Percentiles rank a stretch among this genome's conserved stretches.
phyloP scores from a whole-genome alignment of 2,888 invertebrate genomes.

The Lepidonotus clava region DNA sequence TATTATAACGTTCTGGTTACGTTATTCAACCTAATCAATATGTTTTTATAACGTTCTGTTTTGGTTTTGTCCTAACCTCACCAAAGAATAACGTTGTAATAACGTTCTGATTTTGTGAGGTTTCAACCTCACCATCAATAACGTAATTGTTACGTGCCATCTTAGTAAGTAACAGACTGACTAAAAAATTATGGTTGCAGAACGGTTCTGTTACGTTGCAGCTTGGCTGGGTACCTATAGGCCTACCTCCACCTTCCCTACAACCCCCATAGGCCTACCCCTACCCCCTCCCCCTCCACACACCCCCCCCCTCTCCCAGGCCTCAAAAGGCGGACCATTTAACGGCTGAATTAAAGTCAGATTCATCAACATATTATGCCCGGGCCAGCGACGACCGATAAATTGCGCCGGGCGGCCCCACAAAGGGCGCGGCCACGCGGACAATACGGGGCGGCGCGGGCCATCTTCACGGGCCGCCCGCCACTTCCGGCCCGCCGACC shows the following conservation, averaged over 20 bases:
- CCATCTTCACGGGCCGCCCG: conserved; percentile 6
- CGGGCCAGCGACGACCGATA: conserved; percentile 35
- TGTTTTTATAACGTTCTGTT: no score
- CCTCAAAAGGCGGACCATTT: conserved; percentile 31
- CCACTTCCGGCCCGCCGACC: not conserved
- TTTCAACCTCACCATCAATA: no score
- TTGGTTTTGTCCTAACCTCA: no score
- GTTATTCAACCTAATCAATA: no score
- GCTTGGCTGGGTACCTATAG: no score
- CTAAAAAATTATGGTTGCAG: no score
- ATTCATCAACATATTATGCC: conserved; percentile 45
- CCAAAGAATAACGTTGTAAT: no score
- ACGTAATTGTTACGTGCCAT: no score
- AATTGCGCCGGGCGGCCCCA: not conserved
- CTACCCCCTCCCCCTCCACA: not conserved
- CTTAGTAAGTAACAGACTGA: no score
- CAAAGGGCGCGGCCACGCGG: conserved; percentile 31
- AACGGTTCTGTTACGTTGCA: no score
- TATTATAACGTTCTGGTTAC: no score
- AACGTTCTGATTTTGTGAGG: no score
- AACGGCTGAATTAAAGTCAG: conserved; percentile 46
- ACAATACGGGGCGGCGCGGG: conserved; percentile 37
- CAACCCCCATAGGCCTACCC: not conserved
- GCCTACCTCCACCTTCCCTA: not conserved
- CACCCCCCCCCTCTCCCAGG: not conserved